Conservation (phyloP, 2,797 vertebrate species). For the Pseudochirops corinnae region DNA sequence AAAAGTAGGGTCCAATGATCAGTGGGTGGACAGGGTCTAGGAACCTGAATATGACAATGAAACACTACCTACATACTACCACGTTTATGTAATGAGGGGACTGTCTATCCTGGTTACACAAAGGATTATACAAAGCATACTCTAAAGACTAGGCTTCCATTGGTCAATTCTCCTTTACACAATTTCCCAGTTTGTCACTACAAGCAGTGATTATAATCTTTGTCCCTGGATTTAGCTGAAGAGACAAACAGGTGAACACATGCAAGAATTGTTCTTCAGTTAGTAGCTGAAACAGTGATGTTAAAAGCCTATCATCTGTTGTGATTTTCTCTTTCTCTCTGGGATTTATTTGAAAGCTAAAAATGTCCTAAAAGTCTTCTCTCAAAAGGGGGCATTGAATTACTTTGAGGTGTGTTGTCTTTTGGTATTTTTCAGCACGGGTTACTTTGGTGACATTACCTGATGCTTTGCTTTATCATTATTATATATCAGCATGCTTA, state of each 20-base stretch:
- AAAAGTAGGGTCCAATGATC: too few relatives aligned
- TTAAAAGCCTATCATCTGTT: neutral
- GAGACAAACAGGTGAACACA: neutral
- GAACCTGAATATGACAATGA: neutral
- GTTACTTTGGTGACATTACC: too few relatives aligned
- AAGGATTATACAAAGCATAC: neutral
- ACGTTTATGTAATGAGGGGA: neutral
- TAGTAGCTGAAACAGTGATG: neutral
- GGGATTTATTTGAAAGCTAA: neutral
- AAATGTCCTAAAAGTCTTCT: slow-evolving; percentile 1
- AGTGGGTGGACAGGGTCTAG: neutral
- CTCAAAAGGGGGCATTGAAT: neutral
- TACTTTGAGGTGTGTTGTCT: neutral
- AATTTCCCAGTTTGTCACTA: slow-evolving; percentile 1
- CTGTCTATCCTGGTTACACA: neutral
- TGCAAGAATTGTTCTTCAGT: neutral
- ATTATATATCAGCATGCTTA: too few relatives aligned
- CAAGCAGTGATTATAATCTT: neutral
- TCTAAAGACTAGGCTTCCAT: neutral
- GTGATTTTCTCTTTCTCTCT: neutral
- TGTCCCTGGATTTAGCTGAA: neutral
- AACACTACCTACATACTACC: neutral
- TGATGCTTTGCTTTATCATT: too few relatives aligned
- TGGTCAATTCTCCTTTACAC: neutral
- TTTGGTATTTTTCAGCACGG: neutral